Evolutionary conservation across 2,113 vertebrate genomes (phyloP), one percentile per base, ranked within the genome.

Genomic region (Tachysurus fulvidraco): DNA sequence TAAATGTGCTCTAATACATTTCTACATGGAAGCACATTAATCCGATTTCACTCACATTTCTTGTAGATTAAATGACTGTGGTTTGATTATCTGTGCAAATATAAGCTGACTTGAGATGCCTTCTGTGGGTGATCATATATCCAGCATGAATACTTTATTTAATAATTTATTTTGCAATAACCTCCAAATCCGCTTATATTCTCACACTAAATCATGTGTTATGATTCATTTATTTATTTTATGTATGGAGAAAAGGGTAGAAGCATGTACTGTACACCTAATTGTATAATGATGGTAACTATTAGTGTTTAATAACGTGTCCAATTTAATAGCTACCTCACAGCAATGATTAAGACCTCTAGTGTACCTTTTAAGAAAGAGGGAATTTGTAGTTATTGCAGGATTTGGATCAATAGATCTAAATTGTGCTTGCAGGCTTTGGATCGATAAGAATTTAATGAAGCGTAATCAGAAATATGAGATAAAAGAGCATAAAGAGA

Each of bases 41-140:
- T 55, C n/a, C 14, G 84, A 92, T 94, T 93, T 87, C 62, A 79
- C 88, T 92, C 85, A 91, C 91, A 92, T 93, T 88, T 86, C 91
- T 82, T 83, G 86, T 80, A 12, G 88, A 91, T 91, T 62, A 91
- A 93, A 91, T 88, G 74, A 89, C 84, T 85, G 86, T 87, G 67
- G 65, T 83, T 84, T 89, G 90, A 86, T 91, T 82, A 91, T 92
- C 91, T 90, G 71, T 86, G 84, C 46, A 83, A 74, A 83, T 69
- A 55, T 9, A 25, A 10, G 11, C 41, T 60, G 77, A 82, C 6
- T 10, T 64, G 12, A 69, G 2, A 36, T 57, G 54, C n/a, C 71
- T 60, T n/a, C 54, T 65, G 36, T 21, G 17, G n/a, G 23, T 50
- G 4, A 10, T 69, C 28, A 57, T 30, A 30, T 19, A 25, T 71